These are phyloP conservation scores for Diploptera punctata DNA, from an alignment of 2,888 invertebrate genomes.

Conservation along the genomic window DNA sequence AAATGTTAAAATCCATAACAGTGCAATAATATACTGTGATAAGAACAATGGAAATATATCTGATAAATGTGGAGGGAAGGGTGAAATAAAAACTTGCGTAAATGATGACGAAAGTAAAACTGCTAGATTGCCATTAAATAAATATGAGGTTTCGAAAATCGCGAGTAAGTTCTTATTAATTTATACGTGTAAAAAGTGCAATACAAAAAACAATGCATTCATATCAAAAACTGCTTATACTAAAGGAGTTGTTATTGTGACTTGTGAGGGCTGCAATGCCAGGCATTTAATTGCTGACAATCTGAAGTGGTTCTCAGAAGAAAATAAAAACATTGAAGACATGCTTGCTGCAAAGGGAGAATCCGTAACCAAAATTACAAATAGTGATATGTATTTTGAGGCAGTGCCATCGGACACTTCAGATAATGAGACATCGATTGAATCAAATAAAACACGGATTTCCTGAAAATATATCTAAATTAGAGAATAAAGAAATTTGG, in stretches of 20 bases:
- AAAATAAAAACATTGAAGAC: slow-evolving; percentile 87
- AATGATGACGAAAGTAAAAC: no score
- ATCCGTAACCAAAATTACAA: slow-evolving; percentile 59
- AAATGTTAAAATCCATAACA: no score
- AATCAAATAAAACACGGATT: not conserved
- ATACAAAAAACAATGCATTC: slow-evolving; percentile 73
- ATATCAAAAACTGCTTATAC: slow-evolving; percentile 87
- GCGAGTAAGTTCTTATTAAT: slow-evolving; percentile 70
- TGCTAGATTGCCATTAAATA: no score
- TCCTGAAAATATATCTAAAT: no score
- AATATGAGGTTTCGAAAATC: slow-evolving; percentile 49
- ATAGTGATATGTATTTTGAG: not conserved
- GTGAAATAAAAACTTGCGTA: no score
- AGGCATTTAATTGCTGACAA: slow-evolving; percentile 97
- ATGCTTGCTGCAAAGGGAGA: slow-evolving; percentile 90
- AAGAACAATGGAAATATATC: no score
- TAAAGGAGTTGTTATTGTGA: slow-evolving; percentile 91
- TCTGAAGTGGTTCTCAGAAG: slow-evolving; percentile 91
- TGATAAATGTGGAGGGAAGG: no score
- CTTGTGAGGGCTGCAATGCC: slow-evolving; percentile 85
- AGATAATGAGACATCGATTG: not conserved
- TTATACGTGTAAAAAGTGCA: slow-evolving; percentile 92
- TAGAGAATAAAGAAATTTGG: no score
- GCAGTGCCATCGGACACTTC: slow-evolving; percentile 2
- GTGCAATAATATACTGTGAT: no score